These are phyloP conservation scores for Trematocara variabile DNA, from an alignment of 2,113 vertebrate species.

Conservation along the genomic window DNA sequence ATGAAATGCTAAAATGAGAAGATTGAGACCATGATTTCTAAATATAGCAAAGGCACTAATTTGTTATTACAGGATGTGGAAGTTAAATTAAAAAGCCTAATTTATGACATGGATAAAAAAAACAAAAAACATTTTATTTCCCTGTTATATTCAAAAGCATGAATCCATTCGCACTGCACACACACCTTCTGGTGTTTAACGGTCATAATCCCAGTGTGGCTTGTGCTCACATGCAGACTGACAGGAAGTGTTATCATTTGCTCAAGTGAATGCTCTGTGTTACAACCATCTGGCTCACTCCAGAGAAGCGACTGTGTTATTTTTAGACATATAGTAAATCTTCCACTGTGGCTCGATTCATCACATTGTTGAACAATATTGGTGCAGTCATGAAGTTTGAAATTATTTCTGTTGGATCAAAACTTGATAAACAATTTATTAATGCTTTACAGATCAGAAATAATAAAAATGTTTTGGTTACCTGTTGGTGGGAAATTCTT, in stretches of 20 bases:
- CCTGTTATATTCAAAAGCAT: not conserved
- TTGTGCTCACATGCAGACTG: not conserved
- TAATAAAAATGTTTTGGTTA: not conserved
- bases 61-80: not conserved
- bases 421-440: not conserved
- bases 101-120: not conserved
- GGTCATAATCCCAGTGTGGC: not conserved
- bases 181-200: not conserved
- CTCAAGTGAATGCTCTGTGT: not conserved
- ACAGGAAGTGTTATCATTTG: not conserved
- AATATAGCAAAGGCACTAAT: not conserved
- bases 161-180: not conserved
- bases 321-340: not conserved
- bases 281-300: not conserved
- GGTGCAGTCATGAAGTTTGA: not conserved
- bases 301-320: not conserved
- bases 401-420: not conserved
- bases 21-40: not conserved
- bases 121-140: fast-evolving
- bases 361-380: not conserved
- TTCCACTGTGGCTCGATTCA: not conserved
- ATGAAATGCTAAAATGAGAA: not conserved
- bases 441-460: not conserved
- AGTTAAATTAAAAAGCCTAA: not conserved
- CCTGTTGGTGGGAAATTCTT: not conserved